Evolutionary conservation across 1,140 invertebrate species (phyloP).

Genomic region (Cydia strobilella): DNA sequence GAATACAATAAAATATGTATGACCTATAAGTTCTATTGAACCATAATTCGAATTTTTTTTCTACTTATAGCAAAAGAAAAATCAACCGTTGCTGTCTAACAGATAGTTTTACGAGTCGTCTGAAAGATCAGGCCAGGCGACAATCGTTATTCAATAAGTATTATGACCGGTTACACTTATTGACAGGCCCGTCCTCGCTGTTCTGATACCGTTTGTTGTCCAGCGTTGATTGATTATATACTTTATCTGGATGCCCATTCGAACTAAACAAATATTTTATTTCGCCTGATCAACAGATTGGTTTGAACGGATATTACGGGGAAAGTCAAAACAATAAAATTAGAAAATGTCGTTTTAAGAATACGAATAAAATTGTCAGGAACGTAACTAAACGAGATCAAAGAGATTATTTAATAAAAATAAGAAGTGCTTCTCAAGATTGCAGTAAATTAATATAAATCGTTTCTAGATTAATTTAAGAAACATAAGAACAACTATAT

Average conservation of each 20-base stretch:
- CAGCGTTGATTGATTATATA: constrained; percentile 18
- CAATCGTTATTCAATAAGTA: constrained; percentile 19
- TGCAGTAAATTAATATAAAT: neutral
- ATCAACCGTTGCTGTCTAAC: neutral
- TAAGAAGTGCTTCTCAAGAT: no score
- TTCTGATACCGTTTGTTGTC: constrained; percentile 13
- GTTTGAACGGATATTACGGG: neutral
- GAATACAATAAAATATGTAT: no score
- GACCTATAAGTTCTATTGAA: no score
- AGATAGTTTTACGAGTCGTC: constrained; percentile 30
- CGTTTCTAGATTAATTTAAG: neutral
- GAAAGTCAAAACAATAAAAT: constrained; percentile 14
- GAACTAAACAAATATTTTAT: constrained; percentile 1
- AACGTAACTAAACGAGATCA: neutral
- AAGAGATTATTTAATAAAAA: neutral
- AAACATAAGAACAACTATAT: no score
- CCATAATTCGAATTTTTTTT: no score
- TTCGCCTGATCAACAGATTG: neutral
- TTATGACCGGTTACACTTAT: constrained; percentile 42
- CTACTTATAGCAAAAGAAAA: neutral
- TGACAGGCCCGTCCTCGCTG: constrained; percentile 34
- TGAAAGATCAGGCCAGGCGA: neutral
- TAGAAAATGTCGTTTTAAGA: neutral
- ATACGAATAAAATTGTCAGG: neutral
- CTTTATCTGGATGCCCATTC: constrained; percentile 14